Base-by-base conservation (phyloP, 2,888 invertebrate genomes). In the Pocota personata region DNA sequence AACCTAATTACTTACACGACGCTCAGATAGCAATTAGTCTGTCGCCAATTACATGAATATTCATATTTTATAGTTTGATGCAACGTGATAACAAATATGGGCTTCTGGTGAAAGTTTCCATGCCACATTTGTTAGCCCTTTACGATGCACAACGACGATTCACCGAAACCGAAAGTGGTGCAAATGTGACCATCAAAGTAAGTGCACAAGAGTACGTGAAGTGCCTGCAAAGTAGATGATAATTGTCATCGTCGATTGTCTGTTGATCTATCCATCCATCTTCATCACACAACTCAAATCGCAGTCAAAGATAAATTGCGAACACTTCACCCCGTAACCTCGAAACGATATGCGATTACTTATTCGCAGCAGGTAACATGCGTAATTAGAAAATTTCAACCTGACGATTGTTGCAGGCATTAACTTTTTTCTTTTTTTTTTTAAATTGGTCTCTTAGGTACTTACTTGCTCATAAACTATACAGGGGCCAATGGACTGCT, bases 341-440 rank as follows among this genome's bases (percentile, higher is more conserved):
- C 82, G 82, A 71, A 72, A 50, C 35, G 19, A 43, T 66, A 19
- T 5, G 30, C 27, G 50, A 75, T 64, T 82, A 64, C 60, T 71
- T 64, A 82, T 82, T 82, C 82, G 66, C 57, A 57, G 58, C 77
- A 77, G 43, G 64, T 57, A 64, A 55, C 27, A 64, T 71, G 37
- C 52, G 77, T 72, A 58, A 77, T 72, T 66, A 82, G 52, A 77
- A 67, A 77, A 66, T 58, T 27, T 82, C 40, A 69, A 64, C 71
- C 27, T 57, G 24, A 5, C 19, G 46, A 48, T 43, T 71, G 50
- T 62, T 62, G 48, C 19, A 50, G 62, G 46, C 30, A 30, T 43
- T 14, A 35, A 30, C 48, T 35, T 37, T 37, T 66, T n/a, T n/a
- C n/a, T 46, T 75, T 43, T 19, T 40, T 69, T 16, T 16, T 62